These are phyloP conservation scores for Thalassarche chlororhynchos DNA, from an alignment of 2,113 vertebrate species.

Conservation along the genomic window DNA sequence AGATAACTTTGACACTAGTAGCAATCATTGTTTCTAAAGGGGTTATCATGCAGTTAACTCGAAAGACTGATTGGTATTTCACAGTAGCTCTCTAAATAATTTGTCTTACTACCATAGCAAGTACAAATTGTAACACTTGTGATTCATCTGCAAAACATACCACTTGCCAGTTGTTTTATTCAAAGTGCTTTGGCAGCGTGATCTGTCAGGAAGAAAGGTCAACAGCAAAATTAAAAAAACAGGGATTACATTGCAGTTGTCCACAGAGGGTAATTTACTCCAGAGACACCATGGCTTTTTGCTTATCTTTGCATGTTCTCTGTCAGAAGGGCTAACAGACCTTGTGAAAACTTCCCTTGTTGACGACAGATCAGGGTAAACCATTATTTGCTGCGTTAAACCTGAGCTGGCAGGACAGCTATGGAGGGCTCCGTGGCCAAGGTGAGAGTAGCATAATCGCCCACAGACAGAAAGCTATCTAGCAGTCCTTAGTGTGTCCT, in stretches of 20 bases:
- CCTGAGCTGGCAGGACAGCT: background rate
- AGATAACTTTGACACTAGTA: background rate
- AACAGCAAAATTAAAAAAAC: background rate
- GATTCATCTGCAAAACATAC: constrained; percentile 31
- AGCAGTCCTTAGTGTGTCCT: background rate
- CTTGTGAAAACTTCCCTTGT: background rate
- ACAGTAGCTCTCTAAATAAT: constrained; percentile 26
- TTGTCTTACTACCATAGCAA: background rate
- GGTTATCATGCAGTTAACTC: constrained; percentile 27
- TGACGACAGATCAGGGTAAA: background rate
- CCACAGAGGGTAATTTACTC: background rate
- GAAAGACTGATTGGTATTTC: constrained; percentile 34
- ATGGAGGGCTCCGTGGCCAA: background rate
- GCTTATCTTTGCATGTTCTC: background rate
- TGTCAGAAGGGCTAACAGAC: background rate
- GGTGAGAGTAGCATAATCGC: background rate
- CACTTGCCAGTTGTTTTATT: constrained; percentile 29
- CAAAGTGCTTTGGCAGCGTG: constrained; percentile 5
- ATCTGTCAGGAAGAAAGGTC: constrained; percentile 35
- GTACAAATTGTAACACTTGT: constrained; percentile 13
- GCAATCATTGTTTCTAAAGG: constrained; percentile 6
- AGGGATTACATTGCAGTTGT: constrained; percentile 27
- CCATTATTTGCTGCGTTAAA: background rate
- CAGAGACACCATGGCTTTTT: background rate
- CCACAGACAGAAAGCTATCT: background rate